These are phyloP conservation scores for Tetramorium alpestre DNA, from an alignment of 1,140 invertebrate species.

Conservation along the genomic window DNA sequence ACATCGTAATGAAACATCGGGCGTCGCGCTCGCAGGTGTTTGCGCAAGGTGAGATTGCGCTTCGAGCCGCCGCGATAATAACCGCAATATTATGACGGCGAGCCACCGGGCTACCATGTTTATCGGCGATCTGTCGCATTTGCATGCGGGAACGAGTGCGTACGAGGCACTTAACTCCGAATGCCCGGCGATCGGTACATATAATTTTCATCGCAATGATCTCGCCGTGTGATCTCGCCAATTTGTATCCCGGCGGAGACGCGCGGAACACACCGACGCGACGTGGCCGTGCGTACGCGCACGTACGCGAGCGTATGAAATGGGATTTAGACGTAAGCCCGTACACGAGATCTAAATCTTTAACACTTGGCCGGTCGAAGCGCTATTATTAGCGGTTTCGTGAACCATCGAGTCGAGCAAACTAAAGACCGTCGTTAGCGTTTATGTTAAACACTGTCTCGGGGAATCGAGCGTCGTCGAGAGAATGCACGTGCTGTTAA, in stretches of 20 bases:
- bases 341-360: slow-evolving; percentile 34
- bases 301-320: background rate
- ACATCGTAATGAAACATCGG: slow-evolving; percentile 50
- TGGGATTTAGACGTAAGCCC: slow-evolving; percentile 27
- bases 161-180: slow-evolving; percentile 37
- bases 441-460: slow-evolving; percentile 28
- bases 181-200: slow-evolving; percentile 51
- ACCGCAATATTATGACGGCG: slow-evolving; percentile 70
- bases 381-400: slow-evolving; percentile 36
- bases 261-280: background rate
- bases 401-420: background rate
- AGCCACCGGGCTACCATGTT: slow-evolving; percentile 59
- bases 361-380: background rate
- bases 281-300: background rate
- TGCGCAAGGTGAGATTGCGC: slow-evolving; percentile 56
- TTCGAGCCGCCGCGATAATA: slow-evolving; percentile 67
- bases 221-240: slow-evolving; percentile 48
- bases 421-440: slow-evolving; percentile 15
- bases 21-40: slow-evolving; percentile 58
- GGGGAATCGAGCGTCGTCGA: background rate
- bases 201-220: slow-evolving; percentile 51
- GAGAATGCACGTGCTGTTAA: background rate
- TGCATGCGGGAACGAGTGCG: slow-evolving; percentile 62
- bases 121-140: slow-evolving; percentile 71
- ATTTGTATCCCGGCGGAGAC: slow-evolving; percentile 36